A percentile compares a stretch with the other conserved stretches of the same genome.
These are phyloP conservation scores for Lucilia sericata DNA, from an alignment of 1,140 invertebrate species.

Conservation along the genomic window DNA sequence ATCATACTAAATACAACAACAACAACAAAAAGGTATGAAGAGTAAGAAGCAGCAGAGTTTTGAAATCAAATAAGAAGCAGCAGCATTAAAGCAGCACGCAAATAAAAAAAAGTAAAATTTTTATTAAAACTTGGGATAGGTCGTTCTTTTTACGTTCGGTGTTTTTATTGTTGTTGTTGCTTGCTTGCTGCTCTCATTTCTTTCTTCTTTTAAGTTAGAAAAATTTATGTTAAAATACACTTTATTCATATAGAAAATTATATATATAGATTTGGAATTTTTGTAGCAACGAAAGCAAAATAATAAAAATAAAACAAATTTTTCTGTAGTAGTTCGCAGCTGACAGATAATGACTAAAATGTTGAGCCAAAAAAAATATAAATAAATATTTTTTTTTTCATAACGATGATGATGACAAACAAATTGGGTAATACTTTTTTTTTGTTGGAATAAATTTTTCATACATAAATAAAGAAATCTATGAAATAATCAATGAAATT, in stretches of 20 bases:
- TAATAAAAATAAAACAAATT: neutral
- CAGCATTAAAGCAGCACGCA: neutral
- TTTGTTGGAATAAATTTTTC: too few relatives aligned
- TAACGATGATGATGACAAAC: neutral
- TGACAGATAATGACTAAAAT: neutral
- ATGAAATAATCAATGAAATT: neutral
- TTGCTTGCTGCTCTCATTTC: neutral
- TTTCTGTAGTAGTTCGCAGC: neutral
- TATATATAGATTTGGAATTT: neutral
- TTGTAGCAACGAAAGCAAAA: neutral
- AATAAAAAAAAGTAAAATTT: conserved; percentile 37
- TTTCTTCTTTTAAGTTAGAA: neutral
- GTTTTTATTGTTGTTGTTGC: conserved; percentile 35
- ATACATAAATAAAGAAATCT: neutral
- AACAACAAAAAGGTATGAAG: too few relatives aligned
- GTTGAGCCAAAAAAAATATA: too few relatives aligned
- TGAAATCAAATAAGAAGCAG: neutral
- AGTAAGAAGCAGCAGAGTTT: neutral
- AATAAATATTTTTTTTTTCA: neutral
- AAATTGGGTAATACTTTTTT: neutral
- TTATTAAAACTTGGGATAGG: conserved; percentile 59
- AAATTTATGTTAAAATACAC: neutral
- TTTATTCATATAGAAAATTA: neutral
- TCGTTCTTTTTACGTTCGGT: conserved; percentile 45
- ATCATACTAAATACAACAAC: too few relatives aligned